Evolutionary conservation across 2,797 vertebrate genomes (phyloP).

Genomic region (Ceryle rudis): DNA sequence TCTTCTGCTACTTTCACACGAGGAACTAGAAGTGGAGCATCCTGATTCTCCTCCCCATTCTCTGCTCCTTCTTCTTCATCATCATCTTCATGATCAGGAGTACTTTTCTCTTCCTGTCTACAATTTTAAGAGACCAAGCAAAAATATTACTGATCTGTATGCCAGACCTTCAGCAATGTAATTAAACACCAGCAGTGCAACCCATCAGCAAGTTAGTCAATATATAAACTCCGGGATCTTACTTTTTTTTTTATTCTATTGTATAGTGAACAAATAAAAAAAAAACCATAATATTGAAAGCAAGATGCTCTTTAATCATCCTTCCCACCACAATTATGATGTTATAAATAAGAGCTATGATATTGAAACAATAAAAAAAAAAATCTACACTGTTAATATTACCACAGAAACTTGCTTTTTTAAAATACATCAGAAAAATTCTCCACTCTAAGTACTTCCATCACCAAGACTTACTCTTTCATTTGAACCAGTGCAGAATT

Average conservation of each 20-base stretch:
- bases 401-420: neutral
- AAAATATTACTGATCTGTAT: neutral
- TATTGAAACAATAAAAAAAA: neutral
- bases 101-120: conserved; percentile 73
- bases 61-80: conserved; percentile 66
- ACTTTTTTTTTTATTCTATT: neutral
- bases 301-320: neutral
- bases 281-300: neutral
- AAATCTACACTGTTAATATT: neutral
- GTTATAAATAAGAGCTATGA: neutral
- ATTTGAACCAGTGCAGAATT: conserved; percentile 63
- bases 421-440: neutral
- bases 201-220: neutral
- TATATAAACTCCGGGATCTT: neutral
- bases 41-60: conserved; percentile 77
- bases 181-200: neutral
- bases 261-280: neutral
- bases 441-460: neutral
- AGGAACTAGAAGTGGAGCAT: conserved; percentile 88
- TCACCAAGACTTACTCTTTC: conserved; percentile 80
- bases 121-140: neutral
- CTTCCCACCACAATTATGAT: neutral
- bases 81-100: conserved; percentile 65
- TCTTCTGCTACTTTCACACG: conserved; percentile 98
- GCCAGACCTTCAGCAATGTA: neutral